Base-by-base conservation (phyloP, 2,797 vertebrate genomes). In the Pangasius macronema region DNA sequence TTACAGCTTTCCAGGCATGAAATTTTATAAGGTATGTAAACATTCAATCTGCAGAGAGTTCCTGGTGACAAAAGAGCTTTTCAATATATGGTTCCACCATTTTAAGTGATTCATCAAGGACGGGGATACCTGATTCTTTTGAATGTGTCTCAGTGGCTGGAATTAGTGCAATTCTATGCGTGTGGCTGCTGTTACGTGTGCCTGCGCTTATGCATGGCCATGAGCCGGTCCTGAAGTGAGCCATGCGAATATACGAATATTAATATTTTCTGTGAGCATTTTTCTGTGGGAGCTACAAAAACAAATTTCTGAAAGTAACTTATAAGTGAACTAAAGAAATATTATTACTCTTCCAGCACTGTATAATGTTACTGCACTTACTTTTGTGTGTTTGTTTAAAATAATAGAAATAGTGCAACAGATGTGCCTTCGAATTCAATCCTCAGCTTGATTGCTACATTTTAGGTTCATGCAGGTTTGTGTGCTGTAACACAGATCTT, bases 21-120 rank as follows among this genome's bases (percentile, higher is more conserved):
- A 83, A 90, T 90, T 87, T 89, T 80, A 87, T 89, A 88, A 89
- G 87, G 88, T 88, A 91, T 88, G 89, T 88, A 88, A 88, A 91
- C 89, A 90, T 81, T 85, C 53, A 85, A 85, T 87, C 85, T 88
- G 83, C 89, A 82, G 81, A 59, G 49, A 67, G 70, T 85, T 68
- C 81, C 42, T 81, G 53, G 79, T 91, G 87, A 90, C 65, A 70
- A 79, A 80, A 84, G 88, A 42, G 33, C 87, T 84, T 88, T 90
- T 89, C 79, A 87, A 84, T 73, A 80, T 55, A 86, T 53, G 65
- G 39, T 80, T 72, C 61, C 39, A 84, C 75, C 27, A 72, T 80
- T 75, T 80, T 13, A 76, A 77, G 79, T 55, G 57, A 51, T 65
- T 87, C 57, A 76, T 77, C 22, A 82, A 83, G 73, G 51, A 67